A percentile compares a stretch with the other conserved stretches of the same genome.
Evolutionary conservation across 2,888 invertebrate genomes (phyloP).

Genomic region (Escarpia spicata): DNA sequence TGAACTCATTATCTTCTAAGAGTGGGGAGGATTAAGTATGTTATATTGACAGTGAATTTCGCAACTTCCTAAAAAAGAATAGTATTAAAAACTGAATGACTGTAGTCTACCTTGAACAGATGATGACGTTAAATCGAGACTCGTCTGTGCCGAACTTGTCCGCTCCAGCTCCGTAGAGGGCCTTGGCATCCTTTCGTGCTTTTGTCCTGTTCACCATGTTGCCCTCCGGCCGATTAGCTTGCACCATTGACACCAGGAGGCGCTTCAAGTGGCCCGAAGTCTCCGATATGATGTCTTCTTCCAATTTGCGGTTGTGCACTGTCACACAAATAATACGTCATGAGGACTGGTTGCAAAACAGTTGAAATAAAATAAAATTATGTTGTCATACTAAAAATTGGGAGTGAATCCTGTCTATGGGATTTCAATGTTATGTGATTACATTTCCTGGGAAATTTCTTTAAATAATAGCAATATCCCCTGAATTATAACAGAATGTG

Average conservation of each 20-base stretch:
- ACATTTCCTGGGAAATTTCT: background rate
- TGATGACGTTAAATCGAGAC: conserved; percentile 62
- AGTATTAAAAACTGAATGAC: background rate
- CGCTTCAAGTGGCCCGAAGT: conserved; percentile 52
- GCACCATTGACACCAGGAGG: conserved; percentile 50
- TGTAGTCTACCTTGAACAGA: conserved; percentile 50
- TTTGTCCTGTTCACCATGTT: conserved; percentile 50
- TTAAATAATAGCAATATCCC: background rate
- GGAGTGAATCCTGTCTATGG: background rate
- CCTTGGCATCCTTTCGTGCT: conserved; percentile 47
- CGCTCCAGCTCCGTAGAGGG: conserved; percentile 60
- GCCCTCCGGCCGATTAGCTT: conserved; percentile 30
- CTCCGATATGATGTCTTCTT: conserved; percentile 51
- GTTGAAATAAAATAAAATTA: background rate
- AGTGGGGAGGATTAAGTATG: no score
- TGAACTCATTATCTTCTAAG: no score
- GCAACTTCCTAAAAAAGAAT: background rate
- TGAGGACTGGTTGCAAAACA: background rate
- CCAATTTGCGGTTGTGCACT: conserved; percentile 43
- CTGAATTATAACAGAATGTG: background rate
- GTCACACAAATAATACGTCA: background rate
- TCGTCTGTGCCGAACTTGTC: conserved; percentile 66
- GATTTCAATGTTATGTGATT: background rate
- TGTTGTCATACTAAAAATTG: background rate
- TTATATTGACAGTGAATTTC: background rate